Base-by-base conservation (phyloP, 2,113 vertebrate genomes). In the Callaeas wilsoni region DNA sequence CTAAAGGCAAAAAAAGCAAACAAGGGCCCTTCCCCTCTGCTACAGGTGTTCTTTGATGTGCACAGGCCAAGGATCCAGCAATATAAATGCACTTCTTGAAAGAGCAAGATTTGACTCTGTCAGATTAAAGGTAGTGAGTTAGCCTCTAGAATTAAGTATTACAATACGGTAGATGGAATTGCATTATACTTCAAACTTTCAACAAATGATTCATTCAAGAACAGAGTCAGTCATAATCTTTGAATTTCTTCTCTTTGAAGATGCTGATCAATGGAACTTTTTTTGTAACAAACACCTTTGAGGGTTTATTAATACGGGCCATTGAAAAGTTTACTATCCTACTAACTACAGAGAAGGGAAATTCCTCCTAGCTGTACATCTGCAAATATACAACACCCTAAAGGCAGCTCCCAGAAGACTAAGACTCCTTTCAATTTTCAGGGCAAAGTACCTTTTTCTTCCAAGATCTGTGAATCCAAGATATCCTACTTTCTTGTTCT, bases 171-270 rank as follows among this genome's bases (percentile, higher is more conserved):
- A 87, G 35, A 33, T 50, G 41, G 52, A 56, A 82, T 13, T 26
- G 23, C 19, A 25, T 41, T 75, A 33, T 39, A 35, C 44, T 95
- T 94, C 77, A 49, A 56, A 71, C 26, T 55, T 84, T 57, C 47
- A 79, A 32, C 42, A 55, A 74, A 62, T 87, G 8, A 71, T 87
- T 87, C 16, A 71, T 84, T 77, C 47, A 94, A 70, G 41, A 81
- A 56, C 16, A 74, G 60, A 89, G 50, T 22, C 35, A 49, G 42
- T 52, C 15, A 62, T 62, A 47, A 67, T 68, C 52, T 87, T 94
- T 77, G 16, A 89, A 74, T 97, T 84, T 84, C 49, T 63, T 82
- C 49, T 37, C 80, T 94, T 96, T 94, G 73, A 96, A 93, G 62
- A 77, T 32, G 41, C 4, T 81, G 63, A 87, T 87, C 46, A 94